Evolutionary conservation across 2,888 invertebrate genomes (phyloP), one percentile per base, ranked within the genome.

Genomic region (Scaptodrosophila latifasciaeformis): DNA sequence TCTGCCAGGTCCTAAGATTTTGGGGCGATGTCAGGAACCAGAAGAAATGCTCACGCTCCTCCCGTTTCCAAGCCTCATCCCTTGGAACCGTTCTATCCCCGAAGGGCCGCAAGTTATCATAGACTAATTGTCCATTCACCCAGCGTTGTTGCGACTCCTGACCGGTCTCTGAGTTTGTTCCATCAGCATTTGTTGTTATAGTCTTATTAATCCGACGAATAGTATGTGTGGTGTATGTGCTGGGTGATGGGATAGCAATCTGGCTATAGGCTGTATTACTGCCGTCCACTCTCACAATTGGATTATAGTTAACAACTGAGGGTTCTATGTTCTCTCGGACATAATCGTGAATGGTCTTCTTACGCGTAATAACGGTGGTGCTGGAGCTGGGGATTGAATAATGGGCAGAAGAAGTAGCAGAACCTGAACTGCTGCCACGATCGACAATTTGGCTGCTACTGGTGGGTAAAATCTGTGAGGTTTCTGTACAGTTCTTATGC

Each of bases 21-120:
- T 82, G 80, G 0, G 70, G 64, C 0, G 76, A 62, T 15, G 67
- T 67, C 47, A 86, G 59, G 19, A 81, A 70, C 85, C 85, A 85
- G 45, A 83, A 85, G 42, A 85, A 75, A 9, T 77, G 81, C 47
- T 85, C 86, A 18, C 86, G 82, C 58, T 85, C 85, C 40, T 82
- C 81, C 1, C 82, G 81, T 57, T 85, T 84, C 85, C 85, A 85
- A 9, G 79, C 75, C 24, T 84, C 86, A 24, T 84, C 84, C 2
- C 71, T 70, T 0, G 83, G 71, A 19, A 69, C 68, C 0, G 72
- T 50, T 17, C 75, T 59, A 6, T 78, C 79, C 0, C 84, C 86
- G 24, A 85, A 84, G 0, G 85, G 86, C 12, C 65, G 69, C 17
- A 62, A 71, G 10, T 69, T 65, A 27, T 85, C 82, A 17, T 81